A percentile compares a stretch with the other conserved stretches of the same genome.
These are phyloP conservation scores for Uropsilus gracilis DNA, from an alignment of 2,113 vertebrate genomes.

Conservation along the genomic window DNA sequence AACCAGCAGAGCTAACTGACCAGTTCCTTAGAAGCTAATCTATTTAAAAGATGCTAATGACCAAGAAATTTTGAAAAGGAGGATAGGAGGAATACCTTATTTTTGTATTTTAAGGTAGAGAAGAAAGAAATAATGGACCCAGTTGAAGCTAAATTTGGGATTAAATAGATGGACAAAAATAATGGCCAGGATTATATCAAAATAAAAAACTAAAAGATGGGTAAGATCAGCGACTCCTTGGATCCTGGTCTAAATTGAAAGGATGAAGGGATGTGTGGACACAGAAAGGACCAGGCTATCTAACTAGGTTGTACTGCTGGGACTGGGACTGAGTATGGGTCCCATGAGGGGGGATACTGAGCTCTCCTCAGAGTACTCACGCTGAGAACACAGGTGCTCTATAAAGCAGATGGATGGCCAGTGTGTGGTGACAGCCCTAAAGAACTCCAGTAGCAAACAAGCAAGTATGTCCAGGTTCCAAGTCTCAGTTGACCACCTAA, in stretches of 20 bases:
- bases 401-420: not conserved
- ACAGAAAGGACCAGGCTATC: not conserved
- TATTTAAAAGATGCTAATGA: constrained; percentile 12
- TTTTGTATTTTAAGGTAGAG: not conserved
- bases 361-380: not conserved
- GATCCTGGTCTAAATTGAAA: not conserved
- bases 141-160: not conserved
- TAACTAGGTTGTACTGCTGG: not conserved
- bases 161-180: not conserved
- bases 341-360: not conserved
- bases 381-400: not conserved
- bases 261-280: not conserved
- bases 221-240: not conserved
- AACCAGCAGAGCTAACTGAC: too few species aligned
- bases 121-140: not conserved
- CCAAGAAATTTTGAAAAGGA: not conserved
- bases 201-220: not conserved
- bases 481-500: not conserved
- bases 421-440: accelerated
- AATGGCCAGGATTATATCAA: not conserved
- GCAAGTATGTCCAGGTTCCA: not conserved
- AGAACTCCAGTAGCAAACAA: not conserved
- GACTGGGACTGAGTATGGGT: not conserved
- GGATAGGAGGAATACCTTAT: not conserved
- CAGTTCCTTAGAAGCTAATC: not conserved